Base-by-base conservation (phyloP, 2,113 vertebrate genomes). In the Athene cunicularia region DNA sequence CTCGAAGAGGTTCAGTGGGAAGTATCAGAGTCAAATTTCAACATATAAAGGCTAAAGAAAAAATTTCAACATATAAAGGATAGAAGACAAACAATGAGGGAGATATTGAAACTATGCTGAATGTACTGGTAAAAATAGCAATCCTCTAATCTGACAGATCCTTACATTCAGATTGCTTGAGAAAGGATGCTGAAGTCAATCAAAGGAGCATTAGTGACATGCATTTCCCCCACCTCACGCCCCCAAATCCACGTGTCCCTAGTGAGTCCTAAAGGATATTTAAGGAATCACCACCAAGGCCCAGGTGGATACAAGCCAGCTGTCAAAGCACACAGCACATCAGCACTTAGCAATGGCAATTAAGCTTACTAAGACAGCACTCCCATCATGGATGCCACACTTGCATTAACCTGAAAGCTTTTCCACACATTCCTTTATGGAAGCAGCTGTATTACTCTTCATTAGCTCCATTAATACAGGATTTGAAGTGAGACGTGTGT, bases 1-100 rank as follows among this genome's bases (percentile, higher is more conserved):
- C 85, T 83, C 87, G 63, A 96, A 96, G 94, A 93, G 76, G 84
- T 96, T 98, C 92, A 94, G 49, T 52, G 77, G 91, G 88, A 96
- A 96, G 35, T 49, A 91, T 84, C 88, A 26, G 19, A 72, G 94
- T 81, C 71, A 97, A 90, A 92, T 83, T 93, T 92, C 74, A 94
- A 96, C 93, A 79, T 70, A 91, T 39, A 90, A 64, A 92, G 55
- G 39, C 64, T 89, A 85, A 74, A 84, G 62, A 84, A 80, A 26
- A 81, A 74, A 77, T 86, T 91, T 87, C 75, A 94, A 95, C 92
- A 84, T 79, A 87, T 59, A 86, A 75, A 86, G 66, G 28, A 73
- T 89, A 82, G 77, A 88, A 49, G 33, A 95, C 50, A 87, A 84
- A 93, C 56, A 64, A 50, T 53, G 88, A 96, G 86, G 74, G 89